Base-by-base conservation (phyloP, 2,113 vertebrate species). In the Cyanoliseus patagonus region DNA sequence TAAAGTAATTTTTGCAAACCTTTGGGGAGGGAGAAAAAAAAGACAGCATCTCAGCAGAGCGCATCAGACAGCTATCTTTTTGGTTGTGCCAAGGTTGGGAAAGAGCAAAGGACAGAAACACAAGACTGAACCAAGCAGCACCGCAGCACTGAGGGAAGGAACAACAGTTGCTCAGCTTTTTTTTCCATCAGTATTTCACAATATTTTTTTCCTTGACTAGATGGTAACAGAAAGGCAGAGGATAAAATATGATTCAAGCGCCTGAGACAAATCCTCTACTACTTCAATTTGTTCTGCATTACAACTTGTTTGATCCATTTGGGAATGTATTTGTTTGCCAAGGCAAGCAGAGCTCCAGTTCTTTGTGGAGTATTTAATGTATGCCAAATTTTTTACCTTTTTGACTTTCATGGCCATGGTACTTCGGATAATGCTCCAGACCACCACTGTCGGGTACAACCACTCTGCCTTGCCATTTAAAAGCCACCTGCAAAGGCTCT, bases 301-400 rank as follows among this genome's bases (percentile, higher is more conserved):
- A 96, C 94, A 96, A 97, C 95, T 87, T 95, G 77, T 97, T 96
- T 97, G 96, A 98, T 97, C 95, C 94, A 94, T 95, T 97, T 95
- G 55, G 47, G 88, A 88, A 97, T 85, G 86, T 79, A 93, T 90
- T 96, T 95, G 86, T 97, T 97, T 97, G 95, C 90, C 95, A 98
- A 97, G 97, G 94, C 67, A 98, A 97, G 93, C 79, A 93, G 42
- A 92, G 95, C 90, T 95, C 74, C 75, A 85, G 72, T 37, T 96
- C 91, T 97, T 77, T 92, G 53, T 52, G 94, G 86, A 97, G 82
- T 95, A 97, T 85, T 97, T 97, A 95, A 97, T n/a, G 57, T 55
- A 91, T 20, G 44, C 68, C 94, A 94, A 97, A 89, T 2, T 59
- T 90, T 42, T 68, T 94, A 97, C 77, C 79, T 97, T 96, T 95